Percentiles rank a stretch among this genome's conserved stretches.
Conservation (phyloP, 2,888 invertebrate genomes). For the Calameuta filiformis region DNA sequence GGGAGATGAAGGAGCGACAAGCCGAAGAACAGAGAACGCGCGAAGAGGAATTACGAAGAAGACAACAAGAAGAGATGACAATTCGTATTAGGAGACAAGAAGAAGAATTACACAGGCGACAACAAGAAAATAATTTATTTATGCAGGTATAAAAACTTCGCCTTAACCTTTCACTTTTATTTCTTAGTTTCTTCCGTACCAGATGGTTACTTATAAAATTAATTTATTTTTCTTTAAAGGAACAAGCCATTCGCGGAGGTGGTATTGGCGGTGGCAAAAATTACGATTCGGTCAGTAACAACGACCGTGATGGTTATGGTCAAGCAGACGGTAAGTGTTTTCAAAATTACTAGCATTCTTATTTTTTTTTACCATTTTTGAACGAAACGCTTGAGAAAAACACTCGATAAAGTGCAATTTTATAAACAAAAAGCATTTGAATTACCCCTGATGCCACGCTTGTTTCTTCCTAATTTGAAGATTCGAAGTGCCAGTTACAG, state of each 20-base stretch:
- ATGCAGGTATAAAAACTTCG: slow-evolving; percentile 73
- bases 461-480: neutral
- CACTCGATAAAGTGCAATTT: neutral
- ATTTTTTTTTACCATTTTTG: neutral
- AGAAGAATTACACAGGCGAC: slow-evolving; percentile 85
- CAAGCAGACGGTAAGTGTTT: slow-evolving; percentile 55
- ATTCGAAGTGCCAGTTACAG: slow-evolving; percentile 15
- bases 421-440: slow-evolving; percentile 7
- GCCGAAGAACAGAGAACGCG: slow-evolving; percentile 82
- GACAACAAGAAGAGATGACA: slow-evolving; percentile 83
- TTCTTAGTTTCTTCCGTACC: neutral
- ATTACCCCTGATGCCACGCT: neutral
- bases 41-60: slow-evolving; percentile 75
- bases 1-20: slow-evolving; percentile 85
- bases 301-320: slow-evolving; percentile 61
- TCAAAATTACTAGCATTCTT: slow-evolving; percentile 3
- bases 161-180: neutral
- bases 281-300: slow-evolving; percentile 56
- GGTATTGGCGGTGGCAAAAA: slow-evolving; percentile 48
- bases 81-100: slow-evolving; percentile 83
- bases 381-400: neutral
- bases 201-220: neutral
- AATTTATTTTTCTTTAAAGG: slow-evolving; percentile 35
- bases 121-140: slow-evolving; percentile 88
- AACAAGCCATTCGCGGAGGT: slow-evolving; percentile 60